These are phyloP conservation scores for Lutraria lutraria DNA, from an alignment of 2,888 invertebrate genomes.

Conservation along the genomic window DNA sequence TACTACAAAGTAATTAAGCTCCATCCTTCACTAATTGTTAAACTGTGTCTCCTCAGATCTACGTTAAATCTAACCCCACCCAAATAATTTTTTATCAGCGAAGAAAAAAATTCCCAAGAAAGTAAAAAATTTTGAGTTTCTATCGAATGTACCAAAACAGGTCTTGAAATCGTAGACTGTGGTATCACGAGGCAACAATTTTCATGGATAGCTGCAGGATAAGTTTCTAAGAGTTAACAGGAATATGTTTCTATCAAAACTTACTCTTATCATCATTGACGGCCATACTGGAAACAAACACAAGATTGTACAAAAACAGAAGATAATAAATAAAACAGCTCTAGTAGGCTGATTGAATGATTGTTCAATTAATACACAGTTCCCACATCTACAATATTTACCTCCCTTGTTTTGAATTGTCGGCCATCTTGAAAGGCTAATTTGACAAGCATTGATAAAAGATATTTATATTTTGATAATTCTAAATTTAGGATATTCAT, in stretches of 20 bases:
- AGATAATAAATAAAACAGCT: neutral
- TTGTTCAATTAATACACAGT: neutral
- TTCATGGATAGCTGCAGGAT: neutral
- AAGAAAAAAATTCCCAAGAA: no score
- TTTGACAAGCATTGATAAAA: no score
- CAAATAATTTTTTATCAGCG: no score
- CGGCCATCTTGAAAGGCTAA: no score
- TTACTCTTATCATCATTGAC: constrained; percentile 4
- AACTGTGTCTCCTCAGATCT: neutral
- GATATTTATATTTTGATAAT: no score
- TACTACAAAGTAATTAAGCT: neutral
- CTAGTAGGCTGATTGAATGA: neutral
- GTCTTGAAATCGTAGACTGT: no score
- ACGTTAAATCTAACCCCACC: neutral
- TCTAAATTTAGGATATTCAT: no score
- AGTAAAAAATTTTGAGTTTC: no score
- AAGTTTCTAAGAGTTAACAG: neutral
- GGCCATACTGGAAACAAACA: constrained; percentile 19
- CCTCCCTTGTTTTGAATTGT: no score
- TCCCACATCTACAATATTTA: no score
- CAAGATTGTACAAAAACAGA: neutral
- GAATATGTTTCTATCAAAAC: neutral
- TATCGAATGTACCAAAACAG: no score
- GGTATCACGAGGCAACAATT: no score
- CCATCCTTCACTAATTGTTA: neutral